Conservation (phyloP, 2,797 vertebrate genomes). For the Mus caroli region DNA sequence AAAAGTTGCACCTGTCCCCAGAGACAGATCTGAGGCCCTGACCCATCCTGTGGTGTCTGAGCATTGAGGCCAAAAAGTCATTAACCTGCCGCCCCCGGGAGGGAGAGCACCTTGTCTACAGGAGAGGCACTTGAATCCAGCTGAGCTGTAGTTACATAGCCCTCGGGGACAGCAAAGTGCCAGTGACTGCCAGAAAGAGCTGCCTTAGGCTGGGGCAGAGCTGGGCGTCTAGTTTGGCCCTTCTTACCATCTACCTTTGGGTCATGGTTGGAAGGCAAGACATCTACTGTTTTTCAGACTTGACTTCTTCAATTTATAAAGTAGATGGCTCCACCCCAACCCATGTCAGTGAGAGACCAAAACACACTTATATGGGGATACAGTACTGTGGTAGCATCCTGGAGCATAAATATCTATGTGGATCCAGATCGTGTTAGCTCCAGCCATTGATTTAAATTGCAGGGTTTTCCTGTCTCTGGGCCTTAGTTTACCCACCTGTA, state of each 20-base stretch:
- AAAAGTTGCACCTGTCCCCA: neutral
- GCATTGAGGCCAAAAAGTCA: neutral
- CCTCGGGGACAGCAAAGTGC: neutral
- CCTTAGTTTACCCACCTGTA: neutral
- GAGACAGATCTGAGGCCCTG: constrained; percentile 13
- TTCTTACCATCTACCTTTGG: neutral
- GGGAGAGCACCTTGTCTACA: neutral
- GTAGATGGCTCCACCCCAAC: neutral
- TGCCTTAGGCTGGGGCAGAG: neutral
- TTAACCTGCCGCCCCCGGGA: neutral
- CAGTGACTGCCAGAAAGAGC: neutral
- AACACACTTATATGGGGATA: neutral
- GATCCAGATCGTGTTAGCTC: neutral
- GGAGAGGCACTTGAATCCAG: neutral
- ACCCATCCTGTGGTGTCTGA: neutral
- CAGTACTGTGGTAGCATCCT: neutral
- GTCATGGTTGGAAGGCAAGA: neutral
- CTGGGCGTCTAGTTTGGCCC: neutral
- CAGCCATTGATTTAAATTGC: neutral
- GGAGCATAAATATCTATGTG: neutral
- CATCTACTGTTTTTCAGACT: neutral
- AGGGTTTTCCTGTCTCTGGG: neutral
- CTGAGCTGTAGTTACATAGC: neutral
- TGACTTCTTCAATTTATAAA: neutral
- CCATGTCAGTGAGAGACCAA: neutral